These are phyloP conservation scores for Apis florea DNA, from an alignment of 1,140 invertebrate species.

Conservation along the genomic window DNA sequence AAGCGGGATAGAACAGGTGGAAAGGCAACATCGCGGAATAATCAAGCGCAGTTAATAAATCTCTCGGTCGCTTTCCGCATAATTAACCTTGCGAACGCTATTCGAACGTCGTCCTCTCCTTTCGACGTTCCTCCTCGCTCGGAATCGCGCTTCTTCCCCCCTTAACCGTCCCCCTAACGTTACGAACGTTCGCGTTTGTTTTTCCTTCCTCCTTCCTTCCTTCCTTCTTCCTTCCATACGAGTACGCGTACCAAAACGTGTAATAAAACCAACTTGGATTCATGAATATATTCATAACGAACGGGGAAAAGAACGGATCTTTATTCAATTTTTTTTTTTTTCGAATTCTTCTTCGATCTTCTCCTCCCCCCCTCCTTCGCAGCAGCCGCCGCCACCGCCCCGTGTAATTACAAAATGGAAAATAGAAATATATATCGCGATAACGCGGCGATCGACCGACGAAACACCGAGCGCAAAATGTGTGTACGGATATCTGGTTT, in stretches of 20 bases:
- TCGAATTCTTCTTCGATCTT: background rate
- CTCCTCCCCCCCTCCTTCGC: background rate
- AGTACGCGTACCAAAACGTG: background rate
- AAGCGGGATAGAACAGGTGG: background rate
- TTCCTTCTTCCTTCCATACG: no score
- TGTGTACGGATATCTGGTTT: background rate
- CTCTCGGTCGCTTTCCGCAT: conserved; percentile 19
- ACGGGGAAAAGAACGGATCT: no score
- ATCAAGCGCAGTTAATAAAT: conserved; percentile 39
- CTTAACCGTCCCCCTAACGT: background rate
- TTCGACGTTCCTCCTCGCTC: no score
- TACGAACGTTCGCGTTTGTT: background rate
- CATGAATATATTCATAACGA: background rate
- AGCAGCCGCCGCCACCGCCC: no score
- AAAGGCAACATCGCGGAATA: conserved; percentile 17
- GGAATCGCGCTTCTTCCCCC: no score
- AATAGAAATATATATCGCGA: background rate
- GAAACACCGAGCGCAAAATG: background rate
- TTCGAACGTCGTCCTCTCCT: background rate
- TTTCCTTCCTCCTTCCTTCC: background rate
- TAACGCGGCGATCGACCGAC: conserved; percentile 1
- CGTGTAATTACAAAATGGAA: background rate
- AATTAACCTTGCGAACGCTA: conserved; percentile 37
- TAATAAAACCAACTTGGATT: background rate
- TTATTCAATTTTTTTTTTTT: background rate